Evolutionary conservation across 2,113 vertebrate species (phyloP).

Genomic region (Anthoscopus minutus): DNA sequence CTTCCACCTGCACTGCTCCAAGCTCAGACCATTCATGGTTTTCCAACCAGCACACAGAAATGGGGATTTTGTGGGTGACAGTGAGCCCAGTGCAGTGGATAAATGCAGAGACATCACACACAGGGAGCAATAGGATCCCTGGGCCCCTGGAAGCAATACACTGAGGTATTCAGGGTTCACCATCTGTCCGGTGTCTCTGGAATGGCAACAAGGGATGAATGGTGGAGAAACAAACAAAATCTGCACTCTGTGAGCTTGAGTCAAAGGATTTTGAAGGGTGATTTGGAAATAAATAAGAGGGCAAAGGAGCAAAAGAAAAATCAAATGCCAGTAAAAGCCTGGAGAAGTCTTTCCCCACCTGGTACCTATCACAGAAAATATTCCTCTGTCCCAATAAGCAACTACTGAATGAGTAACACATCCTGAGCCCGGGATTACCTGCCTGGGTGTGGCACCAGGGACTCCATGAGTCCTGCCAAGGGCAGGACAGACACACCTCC

Average conservation of each 20-base stretch:
- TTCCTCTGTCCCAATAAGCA: neutral
- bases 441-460: neutral
- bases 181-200: neutral
- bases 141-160: neutral
- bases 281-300: neutral
- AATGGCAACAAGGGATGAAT: neutral
- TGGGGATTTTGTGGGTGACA: neutral
- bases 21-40: neutral
- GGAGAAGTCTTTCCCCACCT: neutral
- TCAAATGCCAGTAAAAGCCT: neutral
- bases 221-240: neutral
- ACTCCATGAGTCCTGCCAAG: neutral
- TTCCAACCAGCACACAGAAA: neutral
- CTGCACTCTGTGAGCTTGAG: neutral
- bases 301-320: neutral
- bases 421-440: neutral
- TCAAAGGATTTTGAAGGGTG: neutral
- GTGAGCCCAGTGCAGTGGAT: neutral
- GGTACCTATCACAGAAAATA: neutral
- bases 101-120: neutral
- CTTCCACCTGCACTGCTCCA: neutral
- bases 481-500: neutral
- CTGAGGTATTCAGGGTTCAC: neutral
- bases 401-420: neutral
- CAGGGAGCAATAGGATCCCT: no score